Base-by-base conservation (phyloP, 1,140 invertebrate genomes). In the Lycorma delicatula region DNA sequence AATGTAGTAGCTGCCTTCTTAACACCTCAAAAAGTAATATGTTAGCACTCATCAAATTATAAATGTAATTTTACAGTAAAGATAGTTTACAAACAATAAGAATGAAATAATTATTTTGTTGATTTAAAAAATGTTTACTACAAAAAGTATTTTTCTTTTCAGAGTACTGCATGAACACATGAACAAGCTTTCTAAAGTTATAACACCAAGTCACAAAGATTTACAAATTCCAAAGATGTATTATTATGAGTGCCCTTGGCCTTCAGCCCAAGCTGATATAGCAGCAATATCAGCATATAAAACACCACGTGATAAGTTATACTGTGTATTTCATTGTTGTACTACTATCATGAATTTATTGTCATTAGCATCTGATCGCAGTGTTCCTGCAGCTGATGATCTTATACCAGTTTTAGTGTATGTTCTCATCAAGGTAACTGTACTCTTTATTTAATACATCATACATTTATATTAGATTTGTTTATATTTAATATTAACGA, bases 351-450 rank as follows among this genome's bases (percentile, higher is more conserved):
- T 97, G 84, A 93, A 94, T 70, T 76, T 98, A 51, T 75, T 97
- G 51, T 86, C 87, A 20, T 83, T 95, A 76, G 85, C 87, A 22
- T 86, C 81, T 46, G 77, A 81, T 60, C 84, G 85, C 63, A 80
- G 81, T 2, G 84, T 90, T n/a, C 92, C 94, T 12, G 88, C 94
- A 22, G 96, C 97, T 2, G 97, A 99, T 74, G 95, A 98, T 77
- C 82, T 98, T 63, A 89, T 94, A 67, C 97, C 97, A 11, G 93
- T 98, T 20, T 79, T 99, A 38, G 93, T 99, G 31, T 98, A 89
- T 74, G 91, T 99, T 51, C 85, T 98, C 53, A 93, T 98, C 60
- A 95, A 93, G 82, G 89, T 89, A 73, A 75, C 62, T 64, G 58
- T 57, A 27, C n/a, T n/a, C n/a, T n/a, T n/a, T n/a, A n/a, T n/a